These are phyloP conservation scores for Gallinago undulata DNA, from an alignment of 2,113 vertebrate genomes.

Conservation along the genomic window DNA sequence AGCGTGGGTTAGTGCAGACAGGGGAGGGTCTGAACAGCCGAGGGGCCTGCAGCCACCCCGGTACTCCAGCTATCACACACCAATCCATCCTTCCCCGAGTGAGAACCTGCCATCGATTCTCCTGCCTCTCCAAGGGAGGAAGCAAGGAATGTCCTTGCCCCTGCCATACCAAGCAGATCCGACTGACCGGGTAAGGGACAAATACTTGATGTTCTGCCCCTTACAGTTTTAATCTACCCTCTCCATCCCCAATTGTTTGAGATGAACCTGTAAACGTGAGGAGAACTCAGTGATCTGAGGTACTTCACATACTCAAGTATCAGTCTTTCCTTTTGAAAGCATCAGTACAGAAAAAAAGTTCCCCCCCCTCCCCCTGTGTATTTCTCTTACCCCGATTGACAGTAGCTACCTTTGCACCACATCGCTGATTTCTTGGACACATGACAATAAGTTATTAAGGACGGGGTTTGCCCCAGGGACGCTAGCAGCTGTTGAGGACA, in stretches of 20 bases:
- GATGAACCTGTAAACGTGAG: slow-evolving; percentile 83
- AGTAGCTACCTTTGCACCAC: slow-evolving; percentile 98
- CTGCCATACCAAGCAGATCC: not conserved
- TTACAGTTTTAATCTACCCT: slow-evolving; percentile 21
- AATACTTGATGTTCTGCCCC: slow-evolving; percentile 10
- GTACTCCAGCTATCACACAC: not conserved
- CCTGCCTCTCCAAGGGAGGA: not conserved
- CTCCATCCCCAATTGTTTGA: slow-evolving; percentile 69
- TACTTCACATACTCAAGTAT: slow-evolving; percentile 84
- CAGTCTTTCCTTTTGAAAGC: slow-evolving; percentile 75
- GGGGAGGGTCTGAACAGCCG: not conserved
- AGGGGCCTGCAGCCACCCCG: not conserved
- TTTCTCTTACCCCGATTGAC: slow-evolving; percentile 43
- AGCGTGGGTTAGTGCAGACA: not conserved
- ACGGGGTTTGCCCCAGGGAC: slow-evolving; percentile 83
- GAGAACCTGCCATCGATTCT: not conserved
- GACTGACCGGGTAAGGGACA: not conserved
- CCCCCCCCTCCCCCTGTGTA: not conserved
- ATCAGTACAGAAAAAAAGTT: slow-evolving; percentile 69
- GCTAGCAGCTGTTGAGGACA: slow-evolving; percentile 83
- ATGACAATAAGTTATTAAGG: slow-evolving; percentile 93
- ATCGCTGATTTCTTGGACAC: slow-evolving; percentile 97
- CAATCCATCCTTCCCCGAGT: not conserved
- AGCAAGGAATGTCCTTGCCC: not conserved
- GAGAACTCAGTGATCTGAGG: slow-evolving; percentile 82